Base-by-base conservation (phyloP, 2,888 invertebrate species). In the Phalangium opilio region DNA sequence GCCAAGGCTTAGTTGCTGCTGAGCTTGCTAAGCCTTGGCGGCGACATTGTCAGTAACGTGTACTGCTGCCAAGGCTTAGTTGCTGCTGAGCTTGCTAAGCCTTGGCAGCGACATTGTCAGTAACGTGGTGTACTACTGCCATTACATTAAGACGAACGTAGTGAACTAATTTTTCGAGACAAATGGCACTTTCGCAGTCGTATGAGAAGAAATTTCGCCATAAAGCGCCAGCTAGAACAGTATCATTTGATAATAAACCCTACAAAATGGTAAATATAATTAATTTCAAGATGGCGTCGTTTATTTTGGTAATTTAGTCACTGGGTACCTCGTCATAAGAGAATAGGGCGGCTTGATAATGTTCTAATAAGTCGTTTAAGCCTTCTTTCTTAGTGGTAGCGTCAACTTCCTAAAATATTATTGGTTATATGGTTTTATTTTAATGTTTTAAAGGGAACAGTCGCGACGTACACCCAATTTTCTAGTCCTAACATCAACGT, bases 191-290 rank as follows among this genome's bases (percentile, higher is more conserved):
- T 42, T n/a, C 58, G 51, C 50, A 43, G 36, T 75, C 68, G 57
- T 73, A 71, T 55, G 75, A 75, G 59, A 84, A 83, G 62, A 90
- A 76, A 53, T 83, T 74, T 55, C 84, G 74, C 91, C 91, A 91
- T 12, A 91, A 59, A 0, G 87, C 83, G 18, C 58, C 60, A 27
- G 90, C 87, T 54, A 91, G 64, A 5, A 79, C 70, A 58, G 71
- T 75, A 62, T 91, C 91, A 61, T 81, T 77, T 12, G 73, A 72
- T 57, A 76, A 69, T 14, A 89, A 65, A 2, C 89, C 90, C 71
- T 63, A 53, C n/a, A 14, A 42, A 47, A 35, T 17, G 35, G 36
- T 43, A 46, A 18, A 36, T 7, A 7, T 27, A 17, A 36, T 20
- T 4, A 18, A 36, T 20, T 20, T n/a, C 14, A 45, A 11, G 27